Percentiles rank a stretch among this genome's conserved stretches.
Conservation (phyloP, 2,113 vertebrate genomes). For the Anguilla rostrata region DNA sequence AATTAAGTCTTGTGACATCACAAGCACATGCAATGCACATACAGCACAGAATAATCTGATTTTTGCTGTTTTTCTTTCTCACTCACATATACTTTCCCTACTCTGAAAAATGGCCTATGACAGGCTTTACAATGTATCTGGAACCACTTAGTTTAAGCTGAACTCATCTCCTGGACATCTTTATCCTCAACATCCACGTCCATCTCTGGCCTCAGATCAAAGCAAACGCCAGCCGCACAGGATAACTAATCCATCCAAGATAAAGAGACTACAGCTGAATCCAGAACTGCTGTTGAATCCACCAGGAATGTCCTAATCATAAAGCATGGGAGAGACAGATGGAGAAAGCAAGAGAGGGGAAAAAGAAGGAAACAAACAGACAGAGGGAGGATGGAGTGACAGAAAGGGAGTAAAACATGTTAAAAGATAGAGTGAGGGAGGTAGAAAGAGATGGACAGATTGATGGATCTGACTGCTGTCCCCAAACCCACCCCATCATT, state of each 20-base stretch:
- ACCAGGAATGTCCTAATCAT: not conserved
- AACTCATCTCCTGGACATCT: conserved; percentile 44
- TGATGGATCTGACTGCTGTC: not conserved
- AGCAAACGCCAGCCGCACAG: conserved; percentile 27
- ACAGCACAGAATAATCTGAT: not conserved
- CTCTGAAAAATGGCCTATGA: not conserved
- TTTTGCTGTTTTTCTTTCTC: not conserved
- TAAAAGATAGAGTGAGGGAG: not conserved
- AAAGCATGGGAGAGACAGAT: not conserved
- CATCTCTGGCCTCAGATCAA: conserved; percentile 36
- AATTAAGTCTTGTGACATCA: conserved; percentile 44
- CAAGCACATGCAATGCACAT: conserved; percentile 19
- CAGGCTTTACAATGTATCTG: conserved; percentile 39
- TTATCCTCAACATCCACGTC: conserved; percentile 39
- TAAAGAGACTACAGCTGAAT: not conserved
- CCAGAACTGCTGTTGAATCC: not conserved
- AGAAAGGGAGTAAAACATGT: not conserved
- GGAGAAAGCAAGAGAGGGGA: not conserved
- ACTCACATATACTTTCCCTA: not conserved
- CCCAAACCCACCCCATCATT: not conserved
- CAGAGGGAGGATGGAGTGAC: not conserved
- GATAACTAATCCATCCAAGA: conserved; percentile 11
- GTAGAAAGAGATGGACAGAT: not conserved
- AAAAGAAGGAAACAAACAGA: not conserved
- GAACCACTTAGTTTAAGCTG: conserved; percentile 40